These are phyloP conservation scores for Chiroxiphia lanceolata DNA, from an alignment of 2,797 vertebrate genomes.

Conservation along the genomic window DNA sequence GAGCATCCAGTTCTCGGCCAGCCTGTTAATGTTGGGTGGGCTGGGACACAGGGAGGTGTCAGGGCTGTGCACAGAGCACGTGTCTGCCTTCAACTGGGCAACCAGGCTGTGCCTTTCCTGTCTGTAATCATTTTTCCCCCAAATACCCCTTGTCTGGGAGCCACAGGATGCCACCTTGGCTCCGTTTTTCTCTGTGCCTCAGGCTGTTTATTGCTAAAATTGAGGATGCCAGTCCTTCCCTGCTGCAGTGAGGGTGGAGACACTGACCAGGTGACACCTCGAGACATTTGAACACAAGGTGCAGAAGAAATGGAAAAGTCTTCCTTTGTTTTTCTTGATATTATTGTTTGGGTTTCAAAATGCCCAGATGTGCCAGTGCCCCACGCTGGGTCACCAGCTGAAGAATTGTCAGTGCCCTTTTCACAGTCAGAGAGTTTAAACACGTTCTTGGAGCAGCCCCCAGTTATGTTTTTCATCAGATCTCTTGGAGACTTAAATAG, in stretches of 20 bases:
- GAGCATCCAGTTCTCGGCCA: background rate
- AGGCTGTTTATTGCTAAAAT: background rate
- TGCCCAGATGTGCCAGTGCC: background rate
- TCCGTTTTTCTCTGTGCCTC: background rate
- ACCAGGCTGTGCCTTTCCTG: background rate
- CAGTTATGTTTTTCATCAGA: constrained; percentile 41
- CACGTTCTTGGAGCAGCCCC: background rate
- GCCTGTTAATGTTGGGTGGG: background rate
- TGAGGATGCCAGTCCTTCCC: background rate
- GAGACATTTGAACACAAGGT: background rate
- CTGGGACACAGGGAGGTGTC: background rate
- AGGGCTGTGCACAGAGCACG: accelerated
- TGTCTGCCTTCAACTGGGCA: background rate
- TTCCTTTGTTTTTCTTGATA: background rate
- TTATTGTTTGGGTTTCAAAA: background rate
- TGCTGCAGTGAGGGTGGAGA: background rate
- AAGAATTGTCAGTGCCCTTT: background rate
- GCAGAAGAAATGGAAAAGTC: background rate
- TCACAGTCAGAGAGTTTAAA: background rate
- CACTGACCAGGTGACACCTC: background rate
- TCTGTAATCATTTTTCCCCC: background rate
- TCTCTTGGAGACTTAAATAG: background rate
- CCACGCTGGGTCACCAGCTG: background rate
- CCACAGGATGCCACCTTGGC: background rate
- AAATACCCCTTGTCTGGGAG: background rate